Percentiles rank a stretch among this genome's conserved stretches.
phyloP scores from a whole-genome alignment of 2,888 invertebrate genomes.

The Ashinkailepas kermadecensis region DNA sequence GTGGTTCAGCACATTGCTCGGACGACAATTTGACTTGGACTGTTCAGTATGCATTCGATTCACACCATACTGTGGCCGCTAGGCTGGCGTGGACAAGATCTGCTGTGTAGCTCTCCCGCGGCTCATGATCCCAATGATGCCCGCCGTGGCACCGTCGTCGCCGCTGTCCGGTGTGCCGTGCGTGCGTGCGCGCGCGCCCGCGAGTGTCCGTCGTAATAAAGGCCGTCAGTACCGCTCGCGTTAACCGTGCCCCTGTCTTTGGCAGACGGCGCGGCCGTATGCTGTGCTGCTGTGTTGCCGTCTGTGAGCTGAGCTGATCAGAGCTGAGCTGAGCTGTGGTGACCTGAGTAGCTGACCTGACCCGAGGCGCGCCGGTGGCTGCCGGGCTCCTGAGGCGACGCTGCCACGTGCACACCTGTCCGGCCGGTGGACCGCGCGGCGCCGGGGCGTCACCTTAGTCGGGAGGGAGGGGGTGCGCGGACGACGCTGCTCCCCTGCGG shows the following conservation, averaged over 20 bases:
- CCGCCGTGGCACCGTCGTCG: neutral
- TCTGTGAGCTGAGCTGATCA: slow-evolving; percentile 7
- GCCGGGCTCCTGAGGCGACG: too few relatives aligned
- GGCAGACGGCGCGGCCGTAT: neutral
- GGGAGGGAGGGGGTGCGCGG: too few relatives aligned
- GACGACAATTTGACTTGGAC: too few relatives aligned
- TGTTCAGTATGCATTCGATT: neutral
- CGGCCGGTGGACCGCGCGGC: too few relatives aligned
- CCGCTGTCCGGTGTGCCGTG: neutral
- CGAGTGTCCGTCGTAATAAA: neutral
- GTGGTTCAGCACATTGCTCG: too few relatives aligned
- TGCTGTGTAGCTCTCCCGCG: neutral
- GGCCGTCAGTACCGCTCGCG: slow-evolving; percentile 10
- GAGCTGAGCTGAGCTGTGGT: neutral
- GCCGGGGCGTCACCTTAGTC: too few relatives aligned
- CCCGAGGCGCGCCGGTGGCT: neutral
- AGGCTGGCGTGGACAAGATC: neutral
- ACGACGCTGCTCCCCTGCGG: too few relatives aligned
- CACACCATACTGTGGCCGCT: neutral
- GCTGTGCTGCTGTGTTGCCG: neutral
- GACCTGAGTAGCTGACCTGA: slow-evolving; percentile 1
- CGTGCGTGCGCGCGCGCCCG: neutral
- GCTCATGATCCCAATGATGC: neutral
- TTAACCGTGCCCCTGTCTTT: neutral
- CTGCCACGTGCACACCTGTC: too few relatives aligned